Evolutionary conservation across 1,140 invertebrate genomes (phyloP).

Genomic region (Penaeus vannamei): DNA sequence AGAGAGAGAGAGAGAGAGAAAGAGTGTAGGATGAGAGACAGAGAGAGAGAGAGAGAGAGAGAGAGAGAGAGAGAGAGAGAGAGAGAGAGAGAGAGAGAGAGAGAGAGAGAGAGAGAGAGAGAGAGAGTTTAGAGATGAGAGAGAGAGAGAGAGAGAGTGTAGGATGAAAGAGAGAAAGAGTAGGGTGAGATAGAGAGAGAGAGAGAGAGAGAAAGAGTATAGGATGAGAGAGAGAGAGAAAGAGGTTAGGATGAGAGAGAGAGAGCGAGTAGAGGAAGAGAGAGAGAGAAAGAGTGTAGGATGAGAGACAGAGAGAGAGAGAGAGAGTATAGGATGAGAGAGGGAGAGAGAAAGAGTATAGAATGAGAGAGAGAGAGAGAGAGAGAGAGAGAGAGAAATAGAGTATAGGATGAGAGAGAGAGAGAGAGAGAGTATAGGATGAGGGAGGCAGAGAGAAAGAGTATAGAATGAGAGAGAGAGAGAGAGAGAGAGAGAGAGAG

Average conservation of each 20-base stretch:
- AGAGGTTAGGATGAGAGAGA: no score
- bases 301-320: no score
- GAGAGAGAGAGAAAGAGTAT: background rate
- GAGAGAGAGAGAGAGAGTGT: no score
- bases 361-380: no score
- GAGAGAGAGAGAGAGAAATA: no score
- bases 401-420: background rate
- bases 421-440: background rate
- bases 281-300: no score
- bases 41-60: conserved; percentile 3
- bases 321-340: no score
- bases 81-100: background rate
- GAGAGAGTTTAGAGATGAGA: no score
- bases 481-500: background rate
- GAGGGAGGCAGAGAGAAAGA: background rate
- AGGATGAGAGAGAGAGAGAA: background rate
- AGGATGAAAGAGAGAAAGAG: background rate
- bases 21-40: conserved; percentile 6
- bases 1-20: no score
- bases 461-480: background rate
- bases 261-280: no score
- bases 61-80: background rate
- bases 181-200: no score
- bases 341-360: no score
- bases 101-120: background rate